Evolutionary conservation across 2,113 vertebrate genomes (phyloP).

Genomic region (Azemiops feae): DNA sequence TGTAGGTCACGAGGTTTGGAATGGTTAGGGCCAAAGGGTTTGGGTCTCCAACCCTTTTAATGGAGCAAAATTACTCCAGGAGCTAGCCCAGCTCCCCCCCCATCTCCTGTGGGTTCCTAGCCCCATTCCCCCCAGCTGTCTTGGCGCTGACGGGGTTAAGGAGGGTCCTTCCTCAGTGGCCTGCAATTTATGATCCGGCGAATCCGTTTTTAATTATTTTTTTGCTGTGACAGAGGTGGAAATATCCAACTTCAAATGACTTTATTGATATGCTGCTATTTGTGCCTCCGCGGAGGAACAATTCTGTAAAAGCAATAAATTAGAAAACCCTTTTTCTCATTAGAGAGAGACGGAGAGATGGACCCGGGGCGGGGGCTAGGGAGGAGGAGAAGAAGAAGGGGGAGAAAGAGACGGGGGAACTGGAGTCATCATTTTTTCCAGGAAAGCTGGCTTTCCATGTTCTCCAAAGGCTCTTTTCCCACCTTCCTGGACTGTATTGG

Average conservation of each 20-base stretch:
- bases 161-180: slow-evolving; percentile 53
- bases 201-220: slow-evolving; percentile 76
- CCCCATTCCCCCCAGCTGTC: not conserved
- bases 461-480: not conserved
- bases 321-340: slow-evolving; percentile 69
- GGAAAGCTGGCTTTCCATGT: slow-evolving; percentile 38
- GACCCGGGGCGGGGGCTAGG: not conserved
- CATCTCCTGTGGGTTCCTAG: not conserved
- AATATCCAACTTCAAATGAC: slow-evolving; percentile 65
- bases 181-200: slow-evolving; percentile 67
- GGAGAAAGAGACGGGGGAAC: not conserved
- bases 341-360: slow-evolving; percentile 39
- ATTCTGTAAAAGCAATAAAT: slow-evolving; percentile 68
- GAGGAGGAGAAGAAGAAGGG: not conserved
- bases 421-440: slow-evolving; percentile 30
- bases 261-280: slow-evolving; percentile 69
- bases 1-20: not conserved
- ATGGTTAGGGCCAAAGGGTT: not conserved
- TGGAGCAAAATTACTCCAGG: not conserved
- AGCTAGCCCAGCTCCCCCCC: no score
- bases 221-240: slow-evolving; percentile 66
- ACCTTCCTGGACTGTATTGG: not conserved
- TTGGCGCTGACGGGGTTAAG: slow-evolving; percentile 61
- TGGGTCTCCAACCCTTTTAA: not conserved
- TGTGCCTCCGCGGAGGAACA: slow-evolving; percentile 66